Percentiles rank a stretch among this genome's conserved stretches.
Evolutionary conservation across 2,888 invertebrate genomes (phyloP).

Genomic region (Lithophane semibrunnea): DNA sequence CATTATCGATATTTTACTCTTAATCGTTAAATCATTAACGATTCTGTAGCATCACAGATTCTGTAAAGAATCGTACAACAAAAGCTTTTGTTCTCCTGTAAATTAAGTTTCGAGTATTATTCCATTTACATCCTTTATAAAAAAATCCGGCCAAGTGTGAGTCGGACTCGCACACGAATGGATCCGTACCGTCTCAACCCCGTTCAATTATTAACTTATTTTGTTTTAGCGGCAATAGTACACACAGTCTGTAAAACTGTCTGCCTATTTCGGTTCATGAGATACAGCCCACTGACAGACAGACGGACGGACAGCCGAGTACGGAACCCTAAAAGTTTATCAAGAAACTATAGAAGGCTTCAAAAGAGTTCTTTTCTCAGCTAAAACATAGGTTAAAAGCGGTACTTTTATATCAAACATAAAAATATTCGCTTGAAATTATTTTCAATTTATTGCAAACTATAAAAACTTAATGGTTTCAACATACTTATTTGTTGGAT

Average conservation of each 20-base stretch:
- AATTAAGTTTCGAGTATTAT: not conserved
- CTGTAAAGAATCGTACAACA: not conserved
- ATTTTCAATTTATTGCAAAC: slow-evolving; percentile 36
- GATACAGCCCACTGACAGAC: too few relatives aligned
- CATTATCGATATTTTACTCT: not conserved
- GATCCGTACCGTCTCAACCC: too few relatives aligned
- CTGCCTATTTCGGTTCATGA: too few relatives aligned
- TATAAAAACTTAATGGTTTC: slow-evolving; percentile 23
- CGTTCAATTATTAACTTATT: too few relatives aligned
- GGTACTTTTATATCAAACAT: slow-evolving; percentile 41
- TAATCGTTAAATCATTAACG: not conserved
- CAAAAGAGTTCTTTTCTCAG: not conserved
- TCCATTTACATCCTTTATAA: not conserved
- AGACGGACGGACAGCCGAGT: too few relatives aligned
- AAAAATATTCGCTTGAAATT: slow-evolving; percentile 28
- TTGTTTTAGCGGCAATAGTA: too few relatives aligned
- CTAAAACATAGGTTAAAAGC: not conserved
- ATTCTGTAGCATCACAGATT: not conserved
- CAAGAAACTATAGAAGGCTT: not conserved
- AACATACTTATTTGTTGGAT: slow-evolving; percentile 26
- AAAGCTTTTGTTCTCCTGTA: not conserved
- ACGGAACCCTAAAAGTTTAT: too few relatives aligned
- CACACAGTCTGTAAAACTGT: too few relatives aligned
- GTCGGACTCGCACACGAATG: too few relatives aligned
- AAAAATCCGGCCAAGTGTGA: not conserved